These are phyloP conservation scores for Agonopterix arenella DNA, from an alignment of 2,888 invertebrate species.

Conservation along the genomic window DNA sequence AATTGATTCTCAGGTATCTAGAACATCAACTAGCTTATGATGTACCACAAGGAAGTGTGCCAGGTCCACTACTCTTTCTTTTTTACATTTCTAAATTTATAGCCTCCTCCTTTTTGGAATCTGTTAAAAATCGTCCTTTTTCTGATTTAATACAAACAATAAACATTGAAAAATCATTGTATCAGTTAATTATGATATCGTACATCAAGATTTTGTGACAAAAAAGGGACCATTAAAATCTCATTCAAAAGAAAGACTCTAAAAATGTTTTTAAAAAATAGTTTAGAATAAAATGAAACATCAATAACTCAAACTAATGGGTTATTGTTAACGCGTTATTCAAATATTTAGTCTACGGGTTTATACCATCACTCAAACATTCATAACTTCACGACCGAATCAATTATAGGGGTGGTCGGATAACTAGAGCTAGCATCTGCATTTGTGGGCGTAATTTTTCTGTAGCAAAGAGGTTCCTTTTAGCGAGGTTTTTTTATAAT, in stretches of 20 bases:
- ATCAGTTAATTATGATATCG: conserved; percentile 66
- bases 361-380: too few relatives aligned
- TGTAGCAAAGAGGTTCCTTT: too few relatives aligned
- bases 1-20: too few relatives aligned
- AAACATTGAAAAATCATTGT: conserved; percentile 23
- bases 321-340: conserved; percentile 45
- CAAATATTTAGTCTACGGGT: background rate
- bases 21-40: too few relatives aligned
- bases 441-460: too few relatives aligned
- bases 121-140: too few relatives aligned
- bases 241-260: conserved; percentile 34
- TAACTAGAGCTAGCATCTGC: too few relatives aligned
- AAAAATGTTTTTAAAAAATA: conserved; percentile 2
- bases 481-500: too few relatives aligned
- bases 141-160: too few relatives aligned
- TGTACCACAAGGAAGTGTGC: background rate
- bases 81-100: background rate
- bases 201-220: conserved; percentile 48
- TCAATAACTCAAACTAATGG: conserved; percentile 49
- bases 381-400: too few relatives aligned
- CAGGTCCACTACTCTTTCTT: background rate
- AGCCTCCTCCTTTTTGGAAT: background rate
- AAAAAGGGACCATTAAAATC: conserved; percentile 41
- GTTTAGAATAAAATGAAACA: conserved; percentile 28
- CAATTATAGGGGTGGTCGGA: too few relatives aligned